phyloP scores from a whole-genome alignment of 37 sponge, comb jelly and placozoan species.

The Aphrocallistes beatrix region DNA sequence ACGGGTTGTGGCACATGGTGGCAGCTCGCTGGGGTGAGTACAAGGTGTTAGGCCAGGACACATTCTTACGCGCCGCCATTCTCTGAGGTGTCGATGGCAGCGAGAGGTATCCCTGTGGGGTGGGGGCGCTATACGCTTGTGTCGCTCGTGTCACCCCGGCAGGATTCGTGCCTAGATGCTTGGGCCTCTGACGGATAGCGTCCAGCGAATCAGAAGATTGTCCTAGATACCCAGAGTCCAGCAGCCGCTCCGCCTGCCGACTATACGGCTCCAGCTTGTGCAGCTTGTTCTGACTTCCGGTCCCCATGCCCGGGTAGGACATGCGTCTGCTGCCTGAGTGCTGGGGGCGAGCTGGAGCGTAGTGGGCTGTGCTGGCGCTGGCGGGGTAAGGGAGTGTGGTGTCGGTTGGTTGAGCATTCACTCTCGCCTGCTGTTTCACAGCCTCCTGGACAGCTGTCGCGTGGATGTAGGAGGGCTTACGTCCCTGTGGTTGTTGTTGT shows the following conservation, averaged over 20 bases:
- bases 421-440: neutral
- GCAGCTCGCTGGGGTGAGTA: neutral
- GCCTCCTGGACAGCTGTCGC: neutral
- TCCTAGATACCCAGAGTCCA: neutral
- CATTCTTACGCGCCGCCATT: neutral
- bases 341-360: neutral
- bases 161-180: neutral
- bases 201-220: neutral
- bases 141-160: neutral
- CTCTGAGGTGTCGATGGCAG: neutral
- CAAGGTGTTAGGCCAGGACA: neutral
- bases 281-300: neutral
- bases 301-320: neutral
- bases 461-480: neutral
- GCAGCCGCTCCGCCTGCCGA: neutral
- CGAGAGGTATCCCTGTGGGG: neutral
- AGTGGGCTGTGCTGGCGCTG: neutral
- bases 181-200: neutral
- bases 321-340: neutral
- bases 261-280: neutral
- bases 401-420: neutral
- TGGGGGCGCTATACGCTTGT: slow-evolving; percentile 4
- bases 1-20: neutral
- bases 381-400: neutral
- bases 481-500: neutral